phyloP scores from a whole-genome alignment of 2,797 vertebrate species.

The Rhinatrema bivittatum region DNA sequence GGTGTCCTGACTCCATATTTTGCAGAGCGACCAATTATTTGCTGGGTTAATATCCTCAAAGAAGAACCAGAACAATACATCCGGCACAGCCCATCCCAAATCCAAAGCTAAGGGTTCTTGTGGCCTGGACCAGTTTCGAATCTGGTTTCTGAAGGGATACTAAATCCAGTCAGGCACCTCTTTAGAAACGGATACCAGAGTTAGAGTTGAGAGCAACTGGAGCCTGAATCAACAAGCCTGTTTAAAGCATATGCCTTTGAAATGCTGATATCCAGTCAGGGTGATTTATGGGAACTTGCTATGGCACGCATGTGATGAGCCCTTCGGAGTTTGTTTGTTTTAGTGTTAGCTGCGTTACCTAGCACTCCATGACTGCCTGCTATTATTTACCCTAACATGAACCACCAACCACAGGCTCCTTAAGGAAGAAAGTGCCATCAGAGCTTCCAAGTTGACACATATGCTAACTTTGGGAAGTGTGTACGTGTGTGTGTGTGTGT shows the following conservation, averaged over 20 bases:
- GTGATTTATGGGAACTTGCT: conserved; percentile 36
- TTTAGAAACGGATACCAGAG: conserved; percentile 20
- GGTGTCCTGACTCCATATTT: no score
- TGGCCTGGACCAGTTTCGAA: not conserved
- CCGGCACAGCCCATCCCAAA: no score
- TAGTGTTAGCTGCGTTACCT: conserved; percentile 28
- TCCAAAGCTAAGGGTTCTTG: no score
- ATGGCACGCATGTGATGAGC: conserved; percentile 11
- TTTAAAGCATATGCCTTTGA: conserved; percentile 34
- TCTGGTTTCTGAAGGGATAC: conserved; percentile 1
- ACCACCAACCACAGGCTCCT: conserved; percentile 1
- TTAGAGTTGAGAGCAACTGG: conserved; percentile 25
- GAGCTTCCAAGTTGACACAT: not conserved
- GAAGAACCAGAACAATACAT: no score
- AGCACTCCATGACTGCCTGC: conserved; percentile 7
- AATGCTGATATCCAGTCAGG: conserved; percentile 24
- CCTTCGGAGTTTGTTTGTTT: conserved; percentile 21
- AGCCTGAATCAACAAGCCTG: conserved; percentile 28
- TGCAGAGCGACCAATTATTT: no score
- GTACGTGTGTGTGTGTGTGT: no score
- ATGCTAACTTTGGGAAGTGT: no score
- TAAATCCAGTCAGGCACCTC: not conserved
- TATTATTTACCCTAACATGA: conserved; percentile 18
- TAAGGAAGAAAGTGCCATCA: conserved; percentile 1
- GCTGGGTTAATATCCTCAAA: no score